Percentiles rank a stretch among this genome's conserved stretches.
Evolutionary conservation across 2,888 invertebrate species (phyloP).

Genomic region (Odontothrips loti): DNA sequence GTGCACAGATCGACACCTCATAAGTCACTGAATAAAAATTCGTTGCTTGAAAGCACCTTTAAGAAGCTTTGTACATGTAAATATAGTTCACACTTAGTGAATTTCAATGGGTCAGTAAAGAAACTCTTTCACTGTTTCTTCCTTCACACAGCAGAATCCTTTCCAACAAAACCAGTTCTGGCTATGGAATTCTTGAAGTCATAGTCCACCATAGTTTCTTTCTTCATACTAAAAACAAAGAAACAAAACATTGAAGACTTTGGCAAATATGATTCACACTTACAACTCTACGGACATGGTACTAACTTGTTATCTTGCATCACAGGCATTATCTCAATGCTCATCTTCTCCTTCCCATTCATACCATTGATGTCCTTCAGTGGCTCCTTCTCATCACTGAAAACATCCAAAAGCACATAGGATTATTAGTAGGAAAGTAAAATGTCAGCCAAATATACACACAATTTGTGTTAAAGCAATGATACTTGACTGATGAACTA

Average conservation of each 20-base stretch:
- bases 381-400: constrained; percentile 66
- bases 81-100: background rate
- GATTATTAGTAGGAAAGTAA: background rate
- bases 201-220: constrained; percentile 74
- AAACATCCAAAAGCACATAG: constrained; percentile 34
- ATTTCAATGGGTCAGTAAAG: background rate
- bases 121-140: background rate
- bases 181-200: constrained; percentile 78
- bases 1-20: background rate
- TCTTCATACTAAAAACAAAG: constrained; percentile 54
- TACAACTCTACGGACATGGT: constrained; percentile 4
- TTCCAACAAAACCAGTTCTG: constrained; percentile 79
- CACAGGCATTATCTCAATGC: constrained; percentile 49
- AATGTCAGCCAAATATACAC: constrained; percentile 9
- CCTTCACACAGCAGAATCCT: constrained; percentile 78
- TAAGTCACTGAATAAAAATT: background rate
- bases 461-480: constrained; percentile 17
- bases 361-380: constrained; percentile 61
- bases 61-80: background rate
- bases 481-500: background rate
- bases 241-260: background rate
- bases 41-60: background rate
- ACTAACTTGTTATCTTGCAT: constrained; percentile 39
- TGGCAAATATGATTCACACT: background rate
- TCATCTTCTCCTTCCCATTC: constrained; percentile 52